These are phyloP conservation scores for Mastigias papua DNA, from an alignment of 30 jellyfish, hydroid and myxozoan species.

Conservation along the genomic window DNA sequence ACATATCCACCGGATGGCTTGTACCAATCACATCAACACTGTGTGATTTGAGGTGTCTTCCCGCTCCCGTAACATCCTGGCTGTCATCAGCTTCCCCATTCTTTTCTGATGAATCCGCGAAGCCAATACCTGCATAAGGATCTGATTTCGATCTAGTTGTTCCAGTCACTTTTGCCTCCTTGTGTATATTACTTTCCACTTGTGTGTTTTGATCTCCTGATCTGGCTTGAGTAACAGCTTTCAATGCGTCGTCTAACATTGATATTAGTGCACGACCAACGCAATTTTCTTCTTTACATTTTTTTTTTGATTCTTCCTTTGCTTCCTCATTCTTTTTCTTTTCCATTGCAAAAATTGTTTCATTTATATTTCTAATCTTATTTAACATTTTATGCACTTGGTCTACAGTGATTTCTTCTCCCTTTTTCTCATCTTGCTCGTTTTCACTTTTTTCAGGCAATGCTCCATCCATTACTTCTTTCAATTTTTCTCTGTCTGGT, in stretches of 20 bases:
- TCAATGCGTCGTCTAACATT: constrained; percentile 61
- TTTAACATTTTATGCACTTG: constrained; percentile 69
- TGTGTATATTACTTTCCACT: neutral
- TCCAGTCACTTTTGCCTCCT: constrained; percentile 13
- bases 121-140: constrained; percentile 74
- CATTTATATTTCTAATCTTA: constrained; percentile 38
- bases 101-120: constrained; percentile 32
- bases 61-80: constrained; percentile 20
- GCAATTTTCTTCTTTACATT: constrained; percentile 44
- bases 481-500: constrained; percentile 12
- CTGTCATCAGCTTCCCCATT: constrained; percentile 25
- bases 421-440: neutral
- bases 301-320: neutral
- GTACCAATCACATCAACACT: constrained; percentile 65
- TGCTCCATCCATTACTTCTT: neutral
- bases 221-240: constrained; percentile 61
- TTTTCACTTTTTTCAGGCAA: neutral
- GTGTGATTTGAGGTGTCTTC: constrained; percentile 60
- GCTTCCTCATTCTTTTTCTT: constrained; percentile 36
- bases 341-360: constrained; percentile 31
- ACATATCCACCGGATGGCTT: constrained; percentile 40
- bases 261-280: constrained; percentile 64
- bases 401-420: neutral
- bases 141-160: constrained; percentile 55
- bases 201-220: neutral